Evolutionary conservation across 1,140 invertebrate species (phyloP).

Genomic region (Hylaeus volcanicus): DNA sequence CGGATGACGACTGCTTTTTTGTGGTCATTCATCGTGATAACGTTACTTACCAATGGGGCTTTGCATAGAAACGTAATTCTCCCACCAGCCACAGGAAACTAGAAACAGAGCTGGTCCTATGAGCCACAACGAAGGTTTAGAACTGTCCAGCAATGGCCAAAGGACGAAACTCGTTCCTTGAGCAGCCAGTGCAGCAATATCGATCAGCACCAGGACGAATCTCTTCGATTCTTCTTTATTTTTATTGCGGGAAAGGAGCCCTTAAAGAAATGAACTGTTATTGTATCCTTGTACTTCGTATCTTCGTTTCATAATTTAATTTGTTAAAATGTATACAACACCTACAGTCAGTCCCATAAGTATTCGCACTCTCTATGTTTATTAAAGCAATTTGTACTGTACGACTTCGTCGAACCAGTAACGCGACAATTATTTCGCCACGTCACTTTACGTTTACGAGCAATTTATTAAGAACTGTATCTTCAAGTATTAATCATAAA

Average conservation of each 20-base stretch:
- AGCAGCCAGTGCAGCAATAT: conserved; percentile 89
- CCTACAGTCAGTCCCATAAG: no score
- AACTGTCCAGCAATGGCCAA: conserved; percentile 90
- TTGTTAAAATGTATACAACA: no score
- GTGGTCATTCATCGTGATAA: background rate
- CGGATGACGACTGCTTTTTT: background rate
- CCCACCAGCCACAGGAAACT: conserved; percentile 97
- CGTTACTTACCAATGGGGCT: conserved; percentile 85
- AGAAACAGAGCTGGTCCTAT: conserved; percentile 91
- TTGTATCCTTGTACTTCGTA: background rate
- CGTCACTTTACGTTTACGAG: background rate
- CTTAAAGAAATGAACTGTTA: conserved; percentile 77
- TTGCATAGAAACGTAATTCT: conserved; percentile 94
- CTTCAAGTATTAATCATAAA: background rate
- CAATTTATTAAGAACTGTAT: background rate
- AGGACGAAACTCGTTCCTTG: conserved; percentile 94
- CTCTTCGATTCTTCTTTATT: conserved; percentile 87
- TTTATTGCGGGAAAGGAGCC: conserved; percentile 88
- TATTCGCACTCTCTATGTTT: no score
- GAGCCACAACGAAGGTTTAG: conserved; percentile 87
- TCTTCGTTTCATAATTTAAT: no score
- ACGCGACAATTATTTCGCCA: background rate
- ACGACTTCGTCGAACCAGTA: no score
- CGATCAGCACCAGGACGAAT: conserved; percentile 90
- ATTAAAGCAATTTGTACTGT: no score